Evolutionary conservation across 2,797 vertebrate species (phyloP).

Genomic region (Coilia nasus): DNA sequence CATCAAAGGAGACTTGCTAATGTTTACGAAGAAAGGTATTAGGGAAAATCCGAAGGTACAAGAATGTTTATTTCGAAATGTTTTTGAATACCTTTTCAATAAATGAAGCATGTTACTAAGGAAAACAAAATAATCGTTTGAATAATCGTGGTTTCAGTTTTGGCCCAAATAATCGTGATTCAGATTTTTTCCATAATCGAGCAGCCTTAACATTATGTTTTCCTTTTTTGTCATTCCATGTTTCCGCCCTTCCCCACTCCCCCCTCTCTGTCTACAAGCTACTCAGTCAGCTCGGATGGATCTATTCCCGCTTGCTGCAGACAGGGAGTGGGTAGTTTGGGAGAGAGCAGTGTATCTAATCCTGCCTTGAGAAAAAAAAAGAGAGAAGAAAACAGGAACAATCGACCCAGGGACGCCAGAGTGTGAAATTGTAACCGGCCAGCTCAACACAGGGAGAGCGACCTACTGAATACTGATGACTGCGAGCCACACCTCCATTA

Average conservation of each 20-base stretch:
- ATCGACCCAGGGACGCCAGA: slow-evolving; percentile 53
- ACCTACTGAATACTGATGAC: slow-evolving; percentile 62
- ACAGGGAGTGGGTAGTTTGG: slow-evolving; percentile 7
- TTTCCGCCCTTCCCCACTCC: neutral
- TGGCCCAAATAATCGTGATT: no score
- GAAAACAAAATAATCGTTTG: no score
- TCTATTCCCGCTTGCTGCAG: slow-evolving; percentile 41
- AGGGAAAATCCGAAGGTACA: no score
- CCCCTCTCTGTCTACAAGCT: slow-evolving; percentile 32
- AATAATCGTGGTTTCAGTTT: no score
- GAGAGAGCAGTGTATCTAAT: neutral
- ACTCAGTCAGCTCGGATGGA: slow-evolving; percentile 37
- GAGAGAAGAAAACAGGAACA: slow-evolving; percentile 25
- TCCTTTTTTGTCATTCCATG: neutral
- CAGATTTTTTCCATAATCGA: no score
- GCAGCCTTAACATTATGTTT: neutral
- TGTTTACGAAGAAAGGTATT: no score
- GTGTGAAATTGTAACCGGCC: slow-evolving; percentile 68
- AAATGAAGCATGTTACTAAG: no score
- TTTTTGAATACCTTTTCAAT: no score
- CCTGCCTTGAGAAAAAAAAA: neutral
- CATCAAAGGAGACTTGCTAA: no score
- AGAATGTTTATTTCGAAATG: no score
- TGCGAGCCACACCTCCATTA: slow-evolving; percentile 39
- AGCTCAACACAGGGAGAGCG: slow-evolving; percentile 47